These are phyloP conservation scores for Rotaria sp. DNA, from an alignment of 2,888 invertebrate species.

Conservation along the genomic window DNA sequence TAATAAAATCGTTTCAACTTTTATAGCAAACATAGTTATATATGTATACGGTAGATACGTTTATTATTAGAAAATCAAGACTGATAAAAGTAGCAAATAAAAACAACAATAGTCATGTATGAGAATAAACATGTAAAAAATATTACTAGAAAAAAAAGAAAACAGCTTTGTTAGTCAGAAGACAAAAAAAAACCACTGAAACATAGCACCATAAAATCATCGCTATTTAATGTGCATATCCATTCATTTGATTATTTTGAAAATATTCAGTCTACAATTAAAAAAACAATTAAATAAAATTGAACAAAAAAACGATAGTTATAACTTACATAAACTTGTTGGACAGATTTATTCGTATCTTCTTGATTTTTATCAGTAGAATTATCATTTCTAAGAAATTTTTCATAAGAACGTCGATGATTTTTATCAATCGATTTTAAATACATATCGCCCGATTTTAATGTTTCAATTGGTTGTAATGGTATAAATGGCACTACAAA, in stretches of 20 bases:
- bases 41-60: too few relatives aligned
- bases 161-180: not conserved
- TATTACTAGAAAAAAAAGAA: not conserved
- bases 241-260: not conserved
- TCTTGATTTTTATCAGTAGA: not conserved
- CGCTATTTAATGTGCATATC: not conserved
- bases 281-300: not conserved
- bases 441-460: constrained; percentile 32
- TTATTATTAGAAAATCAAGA: too few relatives aligned
- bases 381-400: not conserved
- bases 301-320: too few relatives aligned
- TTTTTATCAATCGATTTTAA: constrained; percentile 37
- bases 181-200: too few relatives aligned
- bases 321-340: not conserved
- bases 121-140: too few relatives aligned
- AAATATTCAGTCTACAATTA: not conserved
- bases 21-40: too few relatives aligned
- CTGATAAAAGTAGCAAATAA: too few relatives aligned
- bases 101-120: too few relatives aligned
- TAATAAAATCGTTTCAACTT: too few relatives aligned
- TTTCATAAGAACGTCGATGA: constrained; percentile 30
- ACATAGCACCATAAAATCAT: too few relatives aligned
- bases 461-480: not conserved
- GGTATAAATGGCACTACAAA: not conserved
- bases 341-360: not conserved